A percentile compares a stretch with the other conserved stretches of the same genome.
phyloP scores from a whole-genome alignment of 2,888 invertebrate genomes.

The Chironomus tentans region DNA sequence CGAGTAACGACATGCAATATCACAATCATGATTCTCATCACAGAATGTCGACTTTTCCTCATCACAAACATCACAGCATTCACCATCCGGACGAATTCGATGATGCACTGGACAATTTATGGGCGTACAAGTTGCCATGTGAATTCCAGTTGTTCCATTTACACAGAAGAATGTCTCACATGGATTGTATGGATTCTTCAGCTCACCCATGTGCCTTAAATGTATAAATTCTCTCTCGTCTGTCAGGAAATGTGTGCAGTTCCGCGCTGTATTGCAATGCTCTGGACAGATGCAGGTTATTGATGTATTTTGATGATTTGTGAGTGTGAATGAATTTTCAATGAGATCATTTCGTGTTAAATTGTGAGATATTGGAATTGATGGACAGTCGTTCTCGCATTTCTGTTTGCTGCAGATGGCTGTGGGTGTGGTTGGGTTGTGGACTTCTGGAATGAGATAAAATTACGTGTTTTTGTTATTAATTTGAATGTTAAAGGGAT shows the following conservation, averaged over 20 bases:
- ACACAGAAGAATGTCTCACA: neutral
- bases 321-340: neutral
- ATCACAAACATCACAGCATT: conserved; percentile 1
- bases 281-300: neutral
- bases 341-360: neutral
- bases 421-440: neutral
- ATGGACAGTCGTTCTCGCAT: neutral
- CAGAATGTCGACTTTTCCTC: neutral
- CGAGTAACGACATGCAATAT: neutral
- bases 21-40: neutral
- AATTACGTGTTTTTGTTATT: too few species aligned
- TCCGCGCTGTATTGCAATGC: neutral
- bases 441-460: too few species aligned
- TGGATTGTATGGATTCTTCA: neutral
- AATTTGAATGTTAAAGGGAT: too few species aligned
- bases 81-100: neutral
- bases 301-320: neutral
- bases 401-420: neutral
- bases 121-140: neutral
- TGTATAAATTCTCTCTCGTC: neutral
- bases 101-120: neutral
- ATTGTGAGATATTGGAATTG: neutral
- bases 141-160: neutral
- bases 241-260: neutral
- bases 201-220: neutral